Evolutionary conservation across 2,113 vertebrate species (phyloP).

Genomic region (Pygoscelis antarcticus): DNA sequence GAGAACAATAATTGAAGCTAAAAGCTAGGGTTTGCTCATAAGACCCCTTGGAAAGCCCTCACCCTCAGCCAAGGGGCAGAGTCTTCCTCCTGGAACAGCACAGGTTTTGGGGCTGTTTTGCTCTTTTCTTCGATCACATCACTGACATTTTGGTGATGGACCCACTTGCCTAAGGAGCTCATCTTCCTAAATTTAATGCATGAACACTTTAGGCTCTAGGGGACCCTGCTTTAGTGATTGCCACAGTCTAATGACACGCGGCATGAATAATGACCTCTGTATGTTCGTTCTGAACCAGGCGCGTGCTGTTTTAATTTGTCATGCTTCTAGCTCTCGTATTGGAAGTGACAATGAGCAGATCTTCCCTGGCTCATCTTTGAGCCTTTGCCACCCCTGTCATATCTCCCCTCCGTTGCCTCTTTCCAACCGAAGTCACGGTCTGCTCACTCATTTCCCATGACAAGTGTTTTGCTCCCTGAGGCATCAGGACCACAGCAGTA

Average conservation of each 20-base stretch:
- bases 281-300: background rate
- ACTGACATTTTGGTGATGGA: rapidly evolving
- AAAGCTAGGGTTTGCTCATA: too few relatives aligned
- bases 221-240: background rate
- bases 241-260: background rate
- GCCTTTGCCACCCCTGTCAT: background rate
- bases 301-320: rapidly evolving
- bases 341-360: background rate
- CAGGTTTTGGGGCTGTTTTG: background rate
- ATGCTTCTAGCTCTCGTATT: rapidly evolving
- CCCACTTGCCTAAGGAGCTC: background rate
- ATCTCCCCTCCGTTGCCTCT: background rate
- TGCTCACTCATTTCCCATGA: rapidly evolving
- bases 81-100: background rate
- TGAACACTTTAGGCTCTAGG: rapidly evolving
- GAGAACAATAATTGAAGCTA: rapidly evolving
- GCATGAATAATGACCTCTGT: rapidly evolving
- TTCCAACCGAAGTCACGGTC: rapidly evolving
- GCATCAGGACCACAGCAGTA: rapidly evolving
- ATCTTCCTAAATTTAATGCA: too few relatives aligned
- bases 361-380: rapidly evolving
- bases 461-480: background rate
- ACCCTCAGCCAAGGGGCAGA: background rate
- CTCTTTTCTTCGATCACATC: background rate
- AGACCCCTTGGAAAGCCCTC: background rate